Evolutionary conservation across 2,888 invertebrate genomes (phyloP), one percentile per base, ranked within the genome.

Genomic region (Lasioglossum lativentre): DNA sequence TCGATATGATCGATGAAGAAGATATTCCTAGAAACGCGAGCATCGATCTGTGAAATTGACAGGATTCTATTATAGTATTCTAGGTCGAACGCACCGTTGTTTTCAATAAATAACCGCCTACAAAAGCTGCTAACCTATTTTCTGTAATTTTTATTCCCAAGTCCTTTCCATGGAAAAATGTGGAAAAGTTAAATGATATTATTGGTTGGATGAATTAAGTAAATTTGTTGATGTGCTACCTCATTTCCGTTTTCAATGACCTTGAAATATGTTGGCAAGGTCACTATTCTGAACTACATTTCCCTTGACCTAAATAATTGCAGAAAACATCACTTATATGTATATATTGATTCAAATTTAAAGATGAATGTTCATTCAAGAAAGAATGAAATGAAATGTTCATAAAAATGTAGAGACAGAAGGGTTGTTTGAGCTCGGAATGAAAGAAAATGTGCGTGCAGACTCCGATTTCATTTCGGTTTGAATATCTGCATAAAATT

Each of bases 21-120:
- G 47, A 72, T 78, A 59, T 79, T 80, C 30, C 23, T 30, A n/a
- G 30, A 47, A 38, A 66, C 59, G 23, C 42, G 70, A n/a, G 75
- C 73, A 86, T 82, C 73, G 86, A 84, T 82, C 81, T 88, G 88
- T 89, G 90, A 89, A 89, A 89, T 86, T 73, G 78, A 78, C 75
- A 66, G 80, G 83, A 83, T 83, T 86, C 78, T 56, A 63, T 63
- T 66, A 63, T 63, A 27, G 56, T 75, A 71, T 82, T 82, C 77
- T 68, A 75, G 75, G 77, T 42, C 74, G 74, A 45, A 71, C 56
- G 27, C 70, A 19, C 23, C n/a, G 56, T 34, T 66, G 23, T 80
- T 73, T 72, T 34, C 40, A 27, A 10, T 12, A 34, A 80, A 30
- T 56, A 63, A 34, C 16, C 30, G 4, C 4, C 23, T 38, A 6